Evolutionary conservation across 1,140 invertebrate species (phyloP), one percentile per base, ranked within the genome.

Genomic region (Drosophila arawakana): DNA sequence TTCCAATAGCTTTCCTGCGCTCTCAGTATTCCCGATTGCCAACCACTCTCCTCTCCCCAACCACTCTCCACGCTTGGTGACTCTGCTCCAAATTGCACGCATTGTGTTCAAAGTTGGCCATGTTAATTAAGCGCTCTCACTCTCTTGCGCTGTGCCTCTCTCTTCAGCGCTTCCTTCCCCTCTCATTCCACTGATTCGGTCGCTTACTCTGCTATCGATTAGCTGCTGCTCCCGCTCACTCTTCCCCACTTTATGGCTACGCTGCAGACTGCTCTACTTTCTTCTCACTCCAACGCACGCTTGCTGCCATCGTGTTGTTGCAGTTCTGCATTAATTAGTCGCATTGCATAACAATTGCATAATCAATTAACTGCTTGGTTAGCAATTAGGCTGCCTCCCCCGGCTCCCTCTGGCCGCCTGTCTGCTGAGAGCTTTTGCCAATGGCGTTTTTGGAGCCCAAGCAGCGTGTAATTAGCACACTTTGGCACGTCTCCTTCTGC

Each of bases 321-420:
- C 73, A 77, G 25, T 69, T 63, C 49, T 63, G 78, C 80, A 67
- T 73, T 86, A 86, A 86, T 86, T 80, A 86, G 83, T 86, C 61
- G 76, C 83, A 86, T 88, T 86, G 83, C 79, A 79, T 86, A 86
- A 86, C 82, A 86, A 86, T 86, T 86, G 82, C 76, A 86, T 86
- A 85, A 85, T 86, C 82, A 78, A 81, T 85, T 73, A 76, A 76
- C 65, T 83, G 72, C 79, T 69, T 76, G 76, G 60, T 49, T 65
- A 69, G 76, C 80, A 82, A 72, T 83, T 75, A 76, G 70, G 41
- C 43, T 21, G 37, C 25, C 18, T 25, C 25, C 49, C 15, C 15
- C 3, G 9, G 9, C 30, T 11, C 11, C 8, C 30, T 37, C 2
- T 21, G 18, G 18, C n/a, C n/a, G n/a, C 1, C n/a, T 39, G 21